phyloP scores from a whole-genome alignment of 2,888 invertebrate genomes.

The Chymomyza fuscimana region DNA sequence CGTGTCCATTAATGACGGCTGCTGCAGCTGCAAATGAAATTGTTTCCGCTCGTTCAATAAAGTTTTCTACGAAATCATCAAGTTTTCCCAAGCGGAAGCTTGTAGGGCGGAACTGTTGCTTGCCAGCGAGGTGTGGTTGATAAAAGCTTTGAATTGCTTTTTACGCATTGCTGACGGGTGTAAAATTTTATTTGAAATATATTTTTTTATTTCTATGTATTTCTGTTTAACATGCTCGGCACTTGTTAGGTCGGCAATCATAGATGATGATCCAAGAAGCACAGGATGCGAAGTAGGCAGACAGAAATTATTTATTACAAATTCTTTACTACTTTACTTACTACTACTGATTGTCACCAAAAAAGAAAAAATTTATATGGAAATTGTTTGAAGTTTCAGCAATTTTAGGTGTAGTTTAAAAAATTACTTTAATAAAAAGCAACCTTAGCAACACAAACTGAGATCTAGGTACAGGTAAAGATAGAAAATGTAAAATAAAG shows the following conservation, averaged over 20 bases:
- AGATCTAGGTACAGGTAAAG: no score
- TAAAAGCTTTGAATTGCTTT: neutral
- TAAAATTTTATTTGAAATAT: neutral
- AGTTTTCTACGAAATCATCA: slow-evolving; percentile 74
- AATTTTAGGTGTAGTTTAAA: no score
- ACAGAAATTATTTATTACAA: neutral
- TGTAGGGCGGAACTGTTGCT: slow-evolving; percentile 66
- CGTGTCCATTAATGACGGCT: neutral
- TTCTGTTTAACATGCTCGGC: neutral
- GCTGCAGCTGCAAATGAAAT: slow-evolving; percentile 61
- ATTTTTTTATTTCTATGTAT: neutral
- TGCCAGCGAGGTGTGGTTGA: slow-evolving; percentile 1
- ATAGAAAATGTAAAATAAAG: no score
- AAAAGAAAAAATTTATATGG: no score
- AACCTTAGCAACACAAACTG: no score
- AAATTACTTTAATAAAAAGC: no score
- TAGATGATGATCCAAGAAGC: neutral
- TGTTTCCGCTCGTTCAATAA: slow-evolving; percentile 73
- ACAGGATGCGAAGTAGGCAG: neutral
- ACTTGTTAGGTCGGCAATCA: neutral
- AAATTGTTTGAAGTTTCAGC: no score
- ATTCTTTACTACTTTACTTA: neutral
- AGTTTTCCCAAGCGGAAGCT: slow-evolving; percentile 67
- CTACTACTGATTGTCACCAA: no score
- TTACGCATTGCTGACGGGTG: neutral